Conservation (phyloP, 2,797 vertebrate species). For the Otus scops region DNA sequence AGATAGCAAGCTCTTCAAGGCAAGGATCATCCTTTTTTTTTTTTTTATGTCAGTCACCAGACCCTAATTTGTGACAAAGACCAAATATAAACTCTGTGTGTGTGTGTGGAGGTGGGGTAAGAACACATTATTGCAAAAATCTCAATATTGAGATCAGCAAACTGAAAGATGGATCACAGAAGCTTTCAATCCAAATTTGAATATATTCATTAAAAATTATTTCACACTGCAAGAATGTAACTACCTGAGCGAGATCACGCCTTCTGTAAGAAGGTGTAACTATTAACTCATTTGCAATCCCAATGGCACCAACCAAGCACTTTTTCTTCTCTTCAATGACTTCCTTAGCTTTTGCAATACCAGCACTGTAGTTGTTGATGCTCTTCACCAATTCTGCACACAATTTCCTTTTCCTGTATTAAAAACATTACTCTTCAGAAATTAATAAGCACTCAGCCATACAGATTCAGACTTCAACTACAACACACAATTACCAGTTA, state of each 20-base stretch:
- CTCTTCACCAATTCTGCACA: constrained; percentile 60
- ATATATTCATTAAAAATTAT: background rate
- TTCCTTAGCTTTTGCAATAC: constrained; percentile 61
- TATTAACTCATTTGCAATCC: constrained; percentile 65
- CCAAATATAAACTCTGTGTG: background rate
- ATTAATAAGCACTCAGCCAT: background rate
- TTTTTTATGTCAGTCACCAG: background rate
- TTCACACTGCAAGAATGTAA: background rate
- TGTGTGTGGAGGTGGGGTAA: background rate
- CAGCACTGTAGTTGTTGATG: constrained; percentile 41
- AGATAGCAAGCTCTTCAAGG: background rate
- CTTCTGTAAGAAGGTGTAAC: constrained; percentile 31
- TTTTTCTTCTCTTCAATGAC: constrained; percentile 67
- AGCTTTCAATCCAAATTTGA: background rate
- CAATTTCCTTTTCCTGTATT: constrained; percentile 68
- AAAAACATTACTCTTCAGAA: constrained; percentile 22
- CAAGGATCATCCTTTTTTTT: background rate
- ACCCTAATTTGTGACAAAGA: background rate
- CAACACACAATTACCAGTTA: background rate
- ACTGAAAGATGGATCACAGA: background rate
- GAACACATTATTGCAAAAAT: background rate
- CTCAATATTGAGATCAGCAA: background rate
- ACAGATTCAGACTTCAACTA: background rate
- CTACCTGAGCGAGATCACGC: constrained; percentile 71
- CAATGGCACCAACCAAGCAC: constrained; percentile 67